These are phyloP conservation scores for Morpho deidamia DNA, from an alignment of 2,888 invertebrate species.

Conservation along the genomic window DNA sequence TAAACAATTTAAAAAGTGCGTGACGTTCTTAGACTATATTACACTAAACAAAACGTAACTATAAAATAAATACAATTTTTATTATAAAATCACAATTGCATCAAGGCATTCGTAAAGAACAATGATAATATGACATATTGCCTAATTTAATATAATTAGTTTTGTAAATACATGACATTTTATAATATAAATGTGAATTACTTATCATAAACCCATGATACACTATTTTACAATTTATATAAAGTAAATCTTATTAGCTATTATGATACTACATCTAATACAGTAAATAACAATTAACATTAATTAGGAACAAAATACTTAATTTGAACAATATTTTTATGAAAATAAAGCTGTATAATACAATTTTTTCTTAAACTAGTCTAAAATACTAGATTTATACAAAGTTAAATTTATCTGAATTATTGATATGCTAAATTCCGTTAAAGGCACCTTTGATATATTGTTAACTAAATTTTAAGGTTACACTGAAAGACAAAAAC, in stretches of 20 bases:
- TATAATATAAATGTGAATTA: conserved; percentile 1
- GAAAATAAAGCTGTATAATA: conserved; percentile 27
- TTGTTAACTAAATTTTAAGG: neutral
- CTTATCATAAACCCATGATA: conserved; percentile 6
- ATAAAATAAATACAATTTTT: conserved; percentile 52
- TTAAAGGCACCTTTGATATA: conserved; percentile 15
- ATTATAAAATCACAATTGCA: conserved; percentile 53
- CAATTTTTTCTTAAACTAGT: conserved; percentile 6
- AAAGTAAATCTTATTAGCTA: neutral
- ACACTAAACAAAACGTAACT: conserved; percentile 15
- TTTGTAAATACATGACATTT: conserved; percentile 9
- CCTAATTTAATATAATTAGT: conserved; percentile 11
- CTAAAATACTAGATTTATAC: neutral
- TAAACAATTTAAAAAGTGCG: conserved; percentile 48
- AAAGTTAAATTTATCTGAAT: neutral
- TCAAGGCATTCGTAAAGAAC: conserved; percentile 44
- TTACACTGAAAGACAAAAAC: neutral
- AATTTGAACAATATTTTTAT: conserved; percentile 1
- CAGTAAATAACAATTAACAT: neutral
- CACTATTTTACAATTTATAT: conserved; percentile 9
- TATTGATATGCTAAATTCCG: neutral
- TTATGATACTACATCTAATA: neutral
- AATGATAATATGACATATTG: conserved; percentile 6
- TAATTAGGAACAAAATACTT: conserved; percentile 18
- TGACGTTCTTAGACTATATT: conserved; percentile 17